These are phyloP conservation scores for Brachypalpus laphriformis DNA, from an alignment of 2,888 invertebrate species.

Conservation along the genomic window DNA sequence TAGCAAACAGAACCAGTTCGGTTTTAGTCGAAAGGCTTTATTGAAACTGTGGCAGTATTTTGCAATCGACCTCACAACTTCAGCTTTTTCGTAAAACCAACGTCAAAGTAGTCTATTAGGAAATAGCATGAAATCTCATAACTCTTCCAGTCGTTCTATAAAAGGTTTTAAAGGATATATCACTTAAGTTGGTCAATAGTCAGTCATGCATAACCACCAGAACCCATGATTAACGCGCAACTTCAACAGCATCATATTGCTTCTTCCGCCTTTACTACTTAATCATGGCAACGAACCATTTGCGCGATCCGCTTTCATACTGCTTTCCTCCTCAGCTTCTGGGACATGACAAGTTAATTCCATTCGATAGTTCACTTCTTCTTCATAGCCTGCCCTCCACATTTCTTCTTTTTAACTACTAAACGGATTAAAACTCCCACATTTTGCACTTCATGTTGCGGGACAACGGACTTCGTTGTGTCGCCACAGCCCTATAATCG, in stretches of 20 bases:
- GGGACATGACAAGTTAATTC: constrained; percentile 73
- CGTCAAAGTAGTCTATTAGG: too few relatives aligned
- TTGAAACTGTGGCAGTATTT: too few relatives aligned
- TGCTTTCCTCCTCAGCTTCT: constrained; percentile 36
- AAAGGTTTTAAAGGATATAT: constrained; percentile 4
- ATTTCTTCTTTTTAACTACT: constrained; percentile 24
- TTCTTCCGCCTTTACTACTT: constrained; percentile 47
- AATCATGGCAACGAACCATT: constrained; percentile 70
- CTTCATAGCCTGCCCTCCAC: constrained; percentile 35
- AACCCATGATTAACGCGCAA: constrained; percentile 40
- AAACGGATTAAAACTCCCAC: constrained; percentile 68
- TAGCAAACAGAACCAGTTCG: too few relatives aligned
- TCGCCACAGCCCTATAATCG: constrained; percentile 63
- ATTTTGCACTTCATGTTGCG: constrained; percentile 25
- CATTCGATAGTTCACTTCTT: constrained; percentile 68
- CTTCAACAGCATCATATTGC: constrained; percentile 2
- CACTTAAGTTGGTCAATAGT: constrained; percentile 62
- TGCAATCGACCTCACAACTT: too few relatives aligned
- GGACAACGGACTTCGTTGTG: constrained; percentile 24
- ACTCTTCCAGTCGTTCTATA: too few relatives aligned
- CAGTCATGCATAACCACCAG: constrained; percentile 14
- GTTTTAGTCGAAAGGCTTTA: too few relatives aligned
- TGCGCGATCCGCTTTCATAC: constrained; percentile 63
- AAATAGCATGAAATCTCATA: too few relatives aligned
- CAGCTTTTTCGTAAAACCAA: too few relatives aligned